Percentiles rank a stretch among this genome's conserved stretches.
phyloP scores from a whole-genome alignment of 2,113 vertebrate species.

The Peromyscus polionotus region DNA sequence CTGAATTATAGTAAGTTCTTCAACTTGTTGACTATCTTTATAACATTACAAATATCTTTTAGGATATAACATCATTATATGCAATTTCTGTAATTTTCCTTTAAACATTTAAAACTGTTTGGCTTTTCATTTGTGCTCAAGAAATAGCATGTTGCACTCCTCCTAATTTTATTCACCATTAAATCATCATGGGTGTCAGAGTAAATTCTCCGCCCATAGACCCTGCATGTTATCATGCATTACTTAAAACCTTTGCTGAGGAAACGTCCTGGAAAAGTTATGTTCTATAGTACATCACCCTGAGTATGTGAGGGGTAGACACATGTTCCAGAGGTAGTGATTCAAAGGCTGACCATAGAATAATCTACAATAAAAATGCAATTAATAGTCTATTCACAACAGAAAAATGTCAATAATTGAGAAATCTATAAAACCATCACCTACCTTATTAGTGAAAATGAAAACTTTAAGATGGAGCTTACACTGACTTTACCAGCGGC shows the following conservation, averaged over 20 bases:
- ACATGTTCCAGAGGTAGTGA: background rate
- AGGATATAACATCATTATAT: background rate
- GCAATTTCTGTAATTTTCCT: background rate
- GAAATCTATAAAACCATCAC: background rate
- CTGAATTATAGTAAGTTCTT: constrained; percentile 32
- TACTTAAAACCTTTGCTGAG: background rate
- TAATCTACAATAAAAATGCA: background rate
- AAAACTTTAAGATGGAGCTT: background rate
- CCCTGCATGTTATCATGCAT: background rate
- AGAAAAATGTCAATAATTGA: background rate
- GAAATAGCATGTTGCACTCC: background rate
- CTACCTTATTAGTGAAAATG: constrained; percentile 5
- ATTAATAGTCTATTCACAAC: background rate
- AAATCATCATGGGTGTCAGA: background rate
- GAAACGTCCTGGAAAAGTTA: background rate
- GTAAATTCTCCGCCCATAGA: background rate
- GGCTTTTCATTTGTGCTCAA: background rate
- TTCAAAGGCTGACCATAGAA: background rate
- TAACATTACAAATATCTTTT: background rate
- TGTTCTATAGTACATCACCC: background rate
- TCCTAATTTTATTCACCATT: constrained; percentile 56
- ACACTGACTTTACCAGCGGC: background rate
- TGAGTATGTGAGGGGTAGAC: background rate
- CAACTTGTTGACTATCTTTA: constrained; percentile 11
- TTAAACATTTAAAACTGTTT: constrained; percentile 4